Evolutionary conservation across 2,113 vertebrate species (phyloP).

Genomic region (Odontophorus gujanensis): DNA sequence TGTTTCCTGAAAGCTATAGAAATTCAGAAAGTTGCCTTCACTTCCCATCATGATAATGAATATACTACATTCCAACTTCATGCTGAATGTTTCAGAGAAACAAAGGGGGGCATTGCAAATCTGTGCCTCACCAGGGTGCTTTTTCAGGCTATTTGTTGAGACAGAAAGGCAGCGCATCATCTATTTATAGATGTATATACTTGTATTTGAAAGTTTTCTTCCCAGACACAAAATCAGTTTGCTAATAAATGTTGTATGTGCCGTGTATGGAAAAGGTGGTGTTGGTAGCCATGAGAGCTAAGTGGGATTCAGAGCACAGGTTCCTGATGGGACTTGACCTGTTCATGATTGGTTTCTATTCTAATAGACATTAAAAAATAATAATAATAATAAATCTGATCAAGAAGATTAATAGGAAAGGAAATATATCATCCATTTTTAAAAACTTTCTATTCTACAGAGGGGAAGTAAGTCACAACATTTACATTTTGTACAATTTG

Average conservation of each 20-base stretch:
- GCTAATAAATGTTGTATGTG: not conserved
- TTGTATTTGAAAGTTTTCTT: conserved; percentile 26
- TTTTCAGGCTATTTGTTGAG: conserved; percentile 17
- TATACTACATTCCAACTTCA: not conserved
- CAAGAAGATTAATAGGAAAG: not conserved
- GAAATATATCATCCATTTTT: not conserved
- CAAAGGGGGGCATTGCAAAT: not conserved
- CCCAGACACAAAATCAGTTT: conserved; percentile 11
- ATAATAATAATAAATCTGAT: not conserved
- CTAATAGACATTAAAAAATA: not conserved
- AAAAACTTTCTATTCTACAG: not conserved
- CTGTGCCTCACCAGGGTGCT: not conserved
- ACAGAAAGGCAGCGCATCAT: not conserved
- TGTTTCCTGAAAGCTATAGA: not conserved
- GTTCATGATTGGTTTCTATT: not conserved
- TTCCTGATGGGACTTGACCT: not conserved
- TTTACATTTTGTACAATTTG: not conserved
- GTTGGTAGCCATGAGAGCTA: not conserved
- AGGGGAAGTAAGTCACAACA: not conserved
- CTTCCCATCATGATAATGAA: not conserved
- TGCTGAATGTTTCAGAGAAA: not conserved
- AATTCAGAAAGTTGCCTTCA: not conserved
- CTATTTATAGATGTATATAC: conserved; percentile 7
- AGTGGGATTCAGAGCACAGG: not conserved
- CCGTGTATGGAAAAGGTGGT: not conserved